Conservation (phyloP, 2,113 vertebrate species). For the Nothocercus julius region DNA sequence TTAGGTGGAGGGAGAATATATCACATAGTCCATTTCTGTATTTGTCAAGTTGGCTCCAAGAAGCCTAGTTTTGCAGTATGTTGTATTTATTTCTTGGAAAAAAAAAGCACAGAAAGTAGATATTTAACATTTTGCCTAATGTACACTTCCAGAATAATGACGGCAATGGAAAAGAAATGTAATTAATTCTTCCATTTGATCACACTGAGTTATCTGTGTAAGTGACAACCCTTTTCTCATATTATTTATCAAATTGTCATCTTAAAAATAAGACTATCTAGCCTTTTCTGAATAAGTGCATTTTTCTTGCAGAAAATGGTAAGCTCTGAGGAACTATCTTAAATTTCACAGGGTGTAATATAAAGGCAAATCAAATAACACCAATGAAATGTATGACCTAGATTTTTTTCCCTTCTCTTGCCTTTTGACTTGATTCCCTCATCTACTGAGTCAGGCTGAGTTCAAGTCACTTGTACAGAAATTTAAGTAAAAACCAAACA, state of each 20-base stretch:
- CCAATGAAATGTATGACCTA: background rate
- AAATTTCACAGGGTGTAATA: background rate
- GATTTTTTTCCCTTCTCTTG: background rate
- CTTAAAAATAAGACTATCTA: background rate
- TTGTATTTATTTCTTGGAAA: slow-evolving; percentile 56
- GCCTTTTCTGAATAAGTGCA: background rate
- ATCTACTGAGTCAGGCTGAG: background rate
- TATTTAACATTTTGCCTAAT: slow-evolving; percentile 70
- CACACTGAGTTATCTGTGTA: slow-evolving; percentile 57
- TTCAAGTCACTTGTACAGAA: background rate
- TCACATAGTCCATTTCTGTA: background rate
- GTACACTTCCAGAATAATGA: slow-evolving; percentile 60
- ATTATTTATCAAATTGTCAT: background rate
- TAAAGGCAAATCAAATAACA: background rate
- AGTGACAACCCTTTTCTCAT: slow-evolving; percentile 39
- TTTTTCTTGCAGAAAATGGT: background rate
- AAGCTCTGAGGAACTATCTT: background rate
- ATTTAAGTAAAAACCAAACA: background rate
- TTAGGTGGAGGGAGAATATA: background rate
- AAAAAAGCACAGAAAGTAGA: slow-evolving; percentile 59
- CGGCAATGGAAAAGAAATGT: slow-evolving; percentile 69
- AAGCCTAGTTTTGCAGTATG: slow-evolving; percentile 34
- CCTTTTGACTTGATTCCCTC: background rate
- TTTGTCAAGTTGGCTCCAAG: slow-evolving; percentile 12
- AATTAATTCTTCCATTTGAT: slow-evolving; percentile 66